Evolutionary conservation across 2,888 invertebrate genomes (phyloP), one percentile per base, ranked within the genome.

Genomic region (Megamerina dolium): DNA sequence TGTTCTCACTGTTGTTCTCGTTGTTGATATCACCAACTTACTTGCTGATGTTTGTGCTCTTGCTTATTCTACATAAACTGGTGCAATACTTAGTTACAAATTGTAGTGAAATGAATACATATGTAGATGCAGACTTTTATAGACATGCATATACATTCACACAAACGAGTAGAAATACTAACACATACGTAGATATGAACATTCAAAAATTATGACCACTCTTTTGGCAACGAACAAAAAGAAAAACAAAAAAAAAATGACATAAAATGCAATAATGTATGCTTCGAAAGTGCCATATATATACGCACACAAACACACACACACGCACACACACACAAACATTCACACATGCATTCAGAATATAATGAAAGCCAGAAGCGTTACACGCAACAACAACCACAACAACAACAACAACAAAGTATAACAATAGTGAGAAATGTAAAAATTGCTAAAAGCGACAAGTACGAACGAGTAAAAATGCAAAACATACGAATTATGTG

Each of bases 201-300:
- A n/a, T n/a, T n/a, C 32, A 21, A 18, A 37, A 43, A 37, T 43
- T 32, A 37, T 43, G 43, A 37, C 33, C 37, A 18, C 30, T 18
- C 43, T 19, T 35, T 37, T 43, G 37, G 27, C 43, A 43, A 23
- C 13, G 16, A 32, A 23, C n/a, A n/a, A n/a, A n/a, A n/a, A n/a
- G n/a, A n/a, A n/a, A n/a, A n/a, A n/a, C n/a, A n/a, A n/a, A n/a
- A n/a, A n/a, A n/a, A n/a, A n/a, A n/a, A n/a, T n/a, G n/a, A n/a
- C 14, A 32, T 26, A 32, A n/a, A 31, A 26, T 31, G 37, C 26
- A 33, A 19, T 31, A 31, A 31, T 31, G 31, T 16, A 31, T 14
- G 31, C 31, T 31, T 31, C 16, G 31, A 31, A 31, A 31, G 31
- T 5, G n/a, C 4, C 9, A 30, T 31, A 4, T 4, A 8, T 23